These are phyloP conservation scores for Puffinus mauretanicus DNA, from an alignment of 2,113 vertebrate genomes.

Conservation along the genomic window DNA sequence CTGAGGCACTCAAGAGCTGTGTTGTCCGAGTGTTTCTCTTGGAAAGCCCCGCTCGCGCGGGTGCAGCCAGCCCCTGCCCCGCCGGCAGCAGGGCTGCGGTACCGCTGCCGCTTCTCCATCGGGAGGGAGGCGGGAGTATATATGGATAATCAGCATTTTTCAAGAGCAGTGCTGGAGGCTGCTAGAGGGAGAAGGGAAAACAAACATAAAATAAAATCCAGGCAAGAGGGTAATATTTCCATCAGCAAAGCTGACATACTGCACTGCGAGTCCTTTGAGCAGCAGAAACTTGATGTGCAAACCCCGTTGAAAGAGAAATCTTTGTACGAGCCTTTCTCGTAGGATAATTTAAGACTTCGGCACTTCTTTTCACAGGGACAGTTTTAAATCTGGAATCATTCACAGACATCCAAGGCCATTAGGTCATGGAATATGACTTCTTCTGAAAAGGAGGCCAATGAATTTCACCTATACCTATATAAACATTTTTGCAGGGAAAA, in stretches of 20 bases:
- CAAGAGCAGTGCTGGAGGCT: neutral
- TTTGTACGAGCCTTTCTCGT: neutral
- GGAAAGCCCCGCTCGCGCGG: neutral
- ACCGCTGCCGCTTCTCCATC: accelerated
- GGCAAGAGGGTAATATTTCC: constrained; percentile 24
- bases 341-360: neutral
- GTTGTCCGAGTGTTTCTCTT: constrained; percentile 16
- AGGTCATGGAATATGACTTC: neutral
- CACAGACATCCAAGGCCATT: neutral
- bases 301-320: neutral
- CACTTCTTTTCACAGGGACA: neutral
- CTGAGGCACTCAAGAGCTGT: neutral
- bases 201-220: constrained; percentile 8
- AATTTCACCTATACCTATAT: neutral
- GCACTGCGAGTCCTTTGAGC: neutral
- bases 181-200: constrained; percentile 20
- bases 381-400: constrained; percentile 21
- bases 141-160: neutral
- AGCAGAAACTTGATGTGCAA: neutral
- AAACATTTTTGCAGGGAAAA: neutral
- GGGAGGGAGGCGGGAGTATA: accelerated
- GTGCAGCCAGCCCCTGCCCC: neutral
- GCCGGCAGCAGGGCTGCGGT: neutral
- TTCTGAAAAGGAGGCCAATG: neutral
- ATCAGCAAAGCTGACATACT: neutral